Percentiles rank a stretch among this genome's conserved stretches.
phyloP scores from a whole-genome alignment of 2,888 invertebrate genomes.

The Hoplodrina blanda region DNA sequence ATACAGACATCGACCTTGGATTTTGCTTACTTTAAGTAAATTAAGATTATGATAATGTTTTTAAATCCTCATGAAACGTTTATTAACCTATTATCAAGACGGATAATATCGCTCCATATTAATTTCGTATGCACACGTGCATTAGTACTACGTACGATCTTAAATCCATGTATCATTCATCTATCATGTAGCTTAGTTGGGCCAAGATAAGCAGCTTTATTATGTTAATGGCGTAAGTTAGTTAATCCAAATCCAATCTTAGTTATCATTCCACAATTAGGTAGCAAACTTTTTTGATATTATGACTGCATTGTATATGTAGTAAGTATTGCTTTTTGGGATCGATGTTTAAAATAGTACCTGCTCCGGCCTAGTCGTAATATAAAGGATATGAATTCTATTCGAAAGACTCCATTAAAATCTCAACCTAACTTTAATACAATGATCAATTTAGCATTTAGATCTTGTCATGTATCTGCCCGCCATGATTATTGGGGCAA shows the following conservation, averaged over 20 bases:
- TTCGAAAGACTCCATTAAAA: neutral
- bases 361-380: neutral
- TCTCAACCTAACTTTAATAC: no score
- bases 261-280: neutral
- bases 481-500: no score
- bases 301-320: neutral
- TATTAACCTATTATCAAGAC: constrained; percentile 1
- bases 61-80: constrained; percentile 15
- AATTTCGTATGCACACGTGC: neutral
- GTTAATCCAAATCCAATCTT: constrained; percentile 16
- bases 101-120: constrained; percentile 12
- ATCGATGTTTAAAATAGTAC: neutral
- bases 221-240: constrained; percentile 10
- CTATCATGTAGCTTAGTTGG: neutral
- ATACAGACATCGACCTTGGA: neutral
- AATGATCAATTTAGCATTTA: neutral
- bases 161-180: constrained; percentile 14
- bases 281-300: neutral
- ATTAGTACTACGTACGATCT: neutral
- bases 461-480: neutral
- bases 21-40: constrained; percentile 3
- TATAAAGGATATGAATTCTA: neutral
- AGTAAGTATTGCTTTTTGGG: neutral
- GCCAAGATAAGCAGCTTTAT: constrained; percentile 12
- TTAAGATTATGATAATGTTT: constrained; percentile 29